Percentiles rank a stretch among this genome's conserved stretches.
Evolutionary conservation across 92 coral and sea anemone species (phyloP).

Genomic region (Virgularia gustaviana): DNA sequence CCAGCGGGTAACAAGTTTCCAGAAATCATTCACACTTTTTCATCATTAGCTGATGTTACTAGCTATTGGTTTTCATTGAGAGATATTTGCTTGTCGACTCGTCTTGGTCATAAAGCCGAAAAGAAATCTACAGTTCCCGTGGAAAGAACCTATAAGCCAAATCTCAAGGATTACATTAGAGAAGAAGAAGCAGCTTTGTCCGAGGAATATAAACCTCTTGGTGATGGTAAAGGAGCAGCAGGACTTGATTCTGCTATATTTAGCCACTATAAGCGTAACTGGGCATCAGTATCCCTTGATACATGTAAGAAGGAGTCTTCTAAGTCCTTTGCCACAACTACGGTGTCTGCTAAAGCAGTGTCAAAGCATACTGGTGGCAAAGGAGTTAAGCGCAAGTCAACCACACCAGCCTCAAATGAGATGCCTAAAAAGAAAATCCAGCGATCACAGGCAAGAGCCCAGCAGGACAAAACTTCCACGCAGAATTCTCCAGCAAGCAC

Average conservation of each 20-base stretch:
- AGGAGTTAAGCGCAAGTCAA: background rate
- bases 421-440: slow-evolving; percentile 4
- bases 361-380: background rate
- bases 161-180: slow-evolving; percentile 17
- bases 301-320: background rate
- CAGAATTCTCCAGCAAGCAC: background rate
- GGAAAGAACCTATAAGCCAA: background rate
- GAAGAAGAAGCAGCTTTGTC: slow-evolving; percentile 28
- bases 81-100: slow-evolving; percentile 70
- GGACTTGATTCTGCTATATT: slow-evolving; percentile 65
- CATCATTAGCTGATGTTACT: slow-evolving; percentile 55
- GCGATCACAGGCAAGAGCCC: background rate
- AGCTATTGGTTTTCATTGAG: slow-evolving; percentile 70
- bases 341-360: background rate
- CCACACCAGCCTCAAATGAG: background rate
- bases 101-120: slow-evolving; percentile 55
- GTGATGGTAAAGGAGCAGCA: slow-evolving; percentile 77
- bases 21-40: slow-evolving; percentile 51
- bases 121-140: background rate
- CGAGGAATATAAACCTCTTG: slow-evolving; percentile 61
- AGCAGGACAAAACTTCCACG: background rate
- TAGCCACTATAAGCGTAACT: slow-evolving; percentile 67
- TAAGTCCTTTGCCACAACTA: background rate
- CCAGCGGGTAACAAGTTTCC: slow-evolving; percentile 50
- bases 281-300: slow-evolving; percentile 34